These are phyloP conservation scores for Theocolax elegans DNA, from an alignment of 1,140 invertebrate species.

Conservation along the genomic window DNA sequence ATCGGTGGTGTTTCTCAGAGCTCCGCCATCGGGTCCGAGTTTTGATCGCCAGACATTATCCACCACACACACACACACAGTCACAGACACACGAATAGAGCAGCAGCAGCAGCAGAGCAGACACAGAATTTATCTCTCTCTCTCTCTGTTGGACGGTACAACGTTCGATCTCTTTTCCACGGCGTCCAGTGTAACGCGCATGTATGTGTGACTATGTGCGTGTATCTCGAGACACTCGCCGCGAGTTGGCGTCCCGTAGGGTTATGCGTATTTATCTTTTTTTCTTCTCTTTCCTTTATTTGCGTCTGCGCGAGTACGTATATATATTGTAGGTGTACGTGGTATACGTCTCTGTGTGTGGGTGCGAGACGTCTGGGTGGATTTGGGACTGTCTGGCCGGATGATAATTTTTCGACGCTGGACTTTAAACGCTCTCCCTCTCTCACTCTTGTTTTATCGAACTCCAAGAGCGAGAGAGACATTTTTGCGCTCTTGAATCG, in stretches of 20 bases:
- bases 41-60: constrained; percentile 1
- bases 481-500: too few species aligned
- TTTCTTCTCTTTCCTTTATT: too few species aligned
- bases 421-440: constrained; percentile 14
- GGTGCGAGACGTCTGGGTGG: neutral
- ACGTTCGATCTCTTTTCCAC: too few species aligned
- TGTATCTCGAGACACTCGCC: neutral
- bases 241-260: neutral
- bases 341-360: neutral
- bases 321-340: neutral
- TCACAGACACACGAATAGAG: neutral
- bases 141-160: constrained; percentile 1
- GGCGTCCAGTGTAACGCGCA: constrained; percentile 8
- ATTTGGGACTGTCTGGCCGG: neutral
- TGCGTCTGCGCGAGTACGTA: neutral
- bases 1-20: too few species aligned
- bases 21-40: neutral
- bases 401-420: constrained; percentile 31
- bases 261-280: too few species aligned
- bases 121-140: neutral
- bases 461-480: neutral
- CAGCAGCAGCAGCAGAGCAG: neutral
- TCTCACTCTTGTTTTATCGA: too few species aligned
- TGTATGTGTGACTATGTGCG: too few species aligned
- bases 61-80: neutral